Percentiles rank a stretch among this genome's conserved stretches.
These are phyloP conservation scores for Strix aluco DNA, from an alignment of 2,113 vertebrate species.

Conservation along the genomic window DNA sequence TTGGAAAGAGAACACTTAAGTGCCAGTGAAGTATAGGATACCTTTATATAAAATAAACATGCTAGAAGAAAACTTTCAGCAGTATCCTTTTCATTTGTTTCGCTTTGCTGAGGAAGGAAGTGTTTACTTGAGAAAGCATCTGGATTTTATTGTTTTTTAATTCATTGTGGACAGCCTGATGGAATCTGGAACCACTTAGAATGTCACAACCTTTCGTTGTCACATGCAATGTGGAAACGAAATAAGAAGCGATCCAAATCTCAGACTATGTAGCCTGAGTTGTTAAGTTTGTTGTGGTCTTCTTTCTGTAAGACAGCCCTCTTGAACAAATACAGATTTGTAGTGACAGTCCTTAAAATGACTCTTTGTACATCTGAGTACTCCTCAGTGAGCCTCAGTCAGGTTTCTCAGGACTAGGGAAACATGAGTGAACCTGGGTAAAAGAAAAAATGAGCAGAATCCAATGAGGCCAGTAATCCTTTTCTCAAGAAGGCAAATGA, in stretches of 20 bases:
- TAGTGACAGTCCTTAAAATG: neutral
- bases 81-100: neutral
- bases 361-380: neutral
- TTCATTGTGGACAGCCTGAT: conserved; percentile 31
- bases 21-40: neutral
- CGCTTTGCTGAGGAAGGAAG: conserved; percentile 7
- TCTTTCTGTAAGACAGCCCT: neutral
- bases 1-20: neutral
- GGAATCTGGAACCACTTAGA: conserved; percentile 56
- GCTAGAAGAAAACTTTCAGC: neutral
- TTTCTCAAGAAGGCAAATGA: neutral
- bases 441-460: neutral
- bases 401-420: neutral
- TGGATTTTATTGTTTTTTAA: conserved; percentile 53
- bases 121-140: conserved; percentile 55
- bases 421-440: neutral
- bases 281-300: neutral
- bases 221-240: conserved; percentile 43
- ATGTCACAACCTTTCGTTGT: conserved; percentile 49
- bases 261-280: neutral
- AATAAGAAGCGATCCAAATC: neutral
- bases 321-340: neutral
- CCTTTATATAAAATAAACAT: neutral
- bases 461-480: neutral
- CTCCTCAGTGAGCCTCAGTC: neutral